Evolutionary conservation across 2,113 vertebrate species (phyloP), one percentile per base, ranked within the genome.

Genomic region (Oryzias javanicus): DNA sequence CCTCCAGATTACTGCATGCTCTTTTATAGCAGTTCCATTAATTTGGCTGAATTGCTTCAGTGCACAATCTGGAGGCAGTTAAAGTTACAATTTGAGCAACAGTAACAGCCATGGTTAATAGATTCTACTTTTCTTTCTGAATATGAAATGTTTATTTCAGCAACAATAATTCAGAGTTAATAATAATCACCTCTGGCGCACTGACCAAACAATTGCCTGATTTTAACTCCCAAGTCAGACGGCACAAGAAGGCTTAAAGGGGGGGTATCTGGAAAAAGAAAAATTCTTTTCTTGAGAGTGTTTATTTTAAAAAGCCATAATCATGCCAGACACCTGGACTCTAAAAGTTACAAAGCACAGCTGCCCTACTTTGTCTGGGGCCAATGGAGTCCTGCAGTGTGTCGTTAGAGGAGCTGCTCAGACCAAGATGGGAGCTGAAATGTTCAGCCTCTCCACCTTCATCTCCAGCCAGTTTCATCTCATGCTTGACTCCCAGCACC

Each of bases 101-200:
- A 49, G 63, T 60, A 78, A 72, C 48, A 57, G 67, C 72, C 60
- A 74, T 72, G 66, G 70, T 86, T 85, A 85, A 84, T 79, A 82
- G 70, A 81, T 87, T 64, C 77, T 74, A 73, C 68, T 67, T 74
- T 70, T 67, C 56, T 61, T 49, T 65, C 46, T 62, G 75, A 81
- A 81, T 80, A 78, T 65, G 76, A 88, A 81, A 77, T 82, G 73
- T 88, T 85, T 88, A 72, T 83, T 83, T 83, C 84, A 86, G 74
- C 72, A 80, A 80, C 74, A 81, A 71, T 80, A 83, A 84, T 69
- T 73, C 27, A 27, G 49, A 79, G 81, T 86, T 72, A 81, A 84
- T 79, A 78, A 85, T 81, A 61, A 84, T 62, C 48, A 71, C 66
- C 69, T 42, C 42, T 17, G 52, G 56, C 18, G 67, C 61, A 27